Evolutionary conservation across 2,113 vertebrate genomes (phyloP).

Genomic region (Brachionichthys hirsutus): DNA sequence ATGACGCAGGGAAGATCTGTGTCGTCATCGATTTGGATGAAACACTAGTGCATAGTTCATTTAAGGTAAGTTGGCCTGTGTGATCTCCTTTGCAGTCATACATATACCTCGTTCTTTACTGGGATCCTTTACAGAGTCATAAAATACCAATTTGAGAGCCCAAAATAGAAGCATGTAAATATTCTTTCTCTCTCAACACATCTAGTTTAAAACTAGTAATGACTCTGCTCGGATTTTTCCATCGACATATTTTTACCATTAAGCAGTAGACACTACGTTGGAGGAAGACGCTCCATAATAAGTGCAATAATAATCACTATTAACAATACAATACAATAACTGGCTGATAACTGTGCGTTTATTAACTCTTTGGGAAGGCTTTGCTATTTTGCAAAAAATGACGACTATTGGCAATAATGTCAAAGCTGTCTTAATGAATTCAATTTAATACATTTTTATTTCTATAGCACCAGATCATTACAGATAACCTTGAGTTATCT

Average conservation of each 20-base stretch:
- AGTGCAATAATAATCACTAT: no score
- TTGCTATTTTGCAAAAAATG: no score
- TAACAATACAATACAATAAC: no score
- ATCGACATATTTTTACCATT: not conserved
- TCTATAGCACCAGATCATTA: no score
- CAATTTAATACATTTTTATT: no score
- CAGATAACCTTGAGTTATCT: no score
- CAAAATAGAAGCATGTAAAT: not conserved
- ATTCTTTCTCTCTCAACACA: not conserved
- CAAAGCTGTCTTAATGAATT: no score
- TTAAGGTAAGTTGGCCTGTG: constrained; percentile 74
- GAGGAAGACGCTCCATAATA: no score
- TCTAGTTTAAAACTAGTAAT: not conserved
- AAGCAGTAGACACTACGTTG: no score
- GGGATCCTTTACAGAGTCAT: not conserved
- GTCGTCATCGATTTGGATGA: constrained; percentile 83
- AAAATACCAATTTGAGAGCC: not conserved
- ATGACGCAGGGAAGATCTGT: constrained; percentile 79
- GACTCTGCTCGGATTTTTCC: not conserved
- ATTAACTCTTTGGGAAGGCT: no score
- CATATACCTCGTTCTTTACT: not conserved
- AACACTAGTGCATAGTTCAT: constrained; percentile 83
- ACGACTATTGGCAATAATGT: no score
- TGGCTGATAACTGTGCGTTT: no score
- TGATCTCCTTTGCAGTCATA: constrained; percentile 1